Base-by-base conservation (phyloP, 30 jellyfish, hydroid and myxozoan genomes). In the Aurelia aurita complex sp. Pacific region DNA sequence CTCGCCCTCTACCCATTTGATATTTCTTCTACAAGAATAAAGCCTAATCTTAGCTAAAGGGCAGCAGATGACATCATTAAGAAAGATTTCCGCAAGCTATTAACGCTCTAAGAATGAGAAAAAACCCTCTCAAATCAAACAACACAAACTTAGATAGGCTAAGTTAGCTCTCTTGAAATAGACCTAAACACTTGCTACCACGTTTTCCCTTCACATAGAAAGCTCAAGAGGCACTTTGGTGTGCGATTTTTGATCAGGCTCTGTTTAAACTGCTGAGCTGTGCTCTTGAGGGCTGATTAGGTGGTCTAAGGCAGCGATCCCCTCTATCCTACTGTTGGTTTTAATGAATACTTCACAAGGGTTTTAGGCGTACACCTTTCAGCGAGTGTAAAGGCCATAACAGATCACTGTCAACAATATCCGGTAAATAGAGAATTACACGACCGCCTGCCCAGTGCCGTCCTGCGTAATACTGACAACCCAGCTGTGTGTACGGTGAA, bases 381-480 rank as follows among this genome's bases (percentile, higher is more conserved):
- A 70, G 77, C 96, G 60, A 75, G 38, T 75, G 64, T 74, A 64
- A 75, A 82, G 81, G 62, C 76, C 85, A 46, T 62, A 52, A 67
- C 79, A 67, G 89, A 86, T 86, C 96, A 76, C 32, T 77, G 96
- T 86, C 96, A 86, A 86, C 96, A 86, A 67, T 67, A 77, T 77
- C 96, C 89, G 96, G 77, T 81, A 69, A 76, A 86, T 38, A 54
- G 85, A 67, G 85, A 70, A 81, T 76, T 64, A 72, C 69, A 40
- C 36, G 68, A 59, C 82, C 92, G 84, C 92, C 92, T 82, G 85
- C 92, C 85, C 75, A 82, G 85, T 71, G 51, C 73, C 85, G 34
- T 67, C 62, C 92, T 62, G 67, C 85, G 79, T 59, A 35, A 14
- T 13, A 40, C 73, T 82, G 92, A 70, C 85, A 72, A 61, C 74